Percentiles rank a stretch among this genome's conserved stretches.
phyloP scores from a whole-genome alignment of 2,888 invertebrate genomes.

The Steinernema scapterisci region DNA sequence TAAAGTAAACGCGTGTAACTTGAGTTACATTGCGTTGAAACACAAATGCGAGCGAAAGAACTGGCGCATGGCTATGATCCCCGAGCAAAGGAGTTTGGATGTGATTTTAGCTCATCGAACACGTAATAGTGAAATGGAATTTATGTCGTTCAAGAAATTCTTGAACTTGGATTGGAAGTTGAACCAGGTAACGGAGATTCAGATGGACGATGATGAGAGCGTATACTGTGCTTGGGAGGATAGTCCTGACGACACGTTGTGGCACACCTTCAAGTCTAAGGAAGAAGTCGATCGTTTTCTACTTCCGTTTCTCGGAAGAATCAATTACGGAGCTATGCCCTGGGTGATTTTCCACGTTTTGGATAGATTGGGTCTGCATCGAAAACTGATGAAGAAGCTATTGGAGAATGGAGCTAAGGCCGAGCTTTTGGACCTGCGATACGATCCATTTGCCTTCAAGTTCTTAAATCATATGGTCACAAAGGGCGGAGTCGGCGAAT shows the following conservation, averaged over 20 bases:
- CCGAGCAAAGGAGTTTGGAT: too few species aligned
- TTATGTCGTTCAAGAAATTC: background rate
- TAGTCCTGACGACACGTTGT: background rate
- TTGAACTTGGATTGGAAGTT: background rate
- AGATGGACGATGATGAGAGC: background rate
- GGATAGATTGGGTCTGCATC: background rate
- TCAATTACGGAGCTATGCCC: background rate
- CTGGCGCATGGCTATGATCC: too few species aligned
- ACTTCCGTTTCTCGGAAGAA: background rate
- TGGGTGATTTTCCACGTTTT: background rate
- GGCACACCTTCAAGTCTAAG: background rate
- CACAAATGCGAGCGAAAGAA: too few species aligned
- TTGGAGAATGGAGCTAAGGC: background rate
- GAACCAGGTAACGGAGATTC: background rate
- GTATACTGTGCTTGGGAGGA: background rate
- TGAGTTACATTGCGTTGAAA: too few species aligned
- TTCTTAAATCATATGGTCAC: background rate
- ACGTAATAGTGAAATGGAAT: too few species aligned
- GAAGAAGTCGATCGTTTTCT: background rate
- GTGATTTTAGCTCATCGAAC: too few species aligned
- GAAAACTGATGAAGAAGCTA: background rate
- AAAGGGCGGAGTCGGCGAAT: background rate
- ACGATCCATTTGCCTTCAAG: background rate
- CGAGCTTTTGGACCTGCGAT: background rate
- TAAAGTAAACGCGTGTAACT: too few species aligned